Evolutionary conservation across 2,113 vertebrate species (phyloP), one percentile per base, ranked within the genome.

Genomic region (Chrysochloris asiatica): DNA sequence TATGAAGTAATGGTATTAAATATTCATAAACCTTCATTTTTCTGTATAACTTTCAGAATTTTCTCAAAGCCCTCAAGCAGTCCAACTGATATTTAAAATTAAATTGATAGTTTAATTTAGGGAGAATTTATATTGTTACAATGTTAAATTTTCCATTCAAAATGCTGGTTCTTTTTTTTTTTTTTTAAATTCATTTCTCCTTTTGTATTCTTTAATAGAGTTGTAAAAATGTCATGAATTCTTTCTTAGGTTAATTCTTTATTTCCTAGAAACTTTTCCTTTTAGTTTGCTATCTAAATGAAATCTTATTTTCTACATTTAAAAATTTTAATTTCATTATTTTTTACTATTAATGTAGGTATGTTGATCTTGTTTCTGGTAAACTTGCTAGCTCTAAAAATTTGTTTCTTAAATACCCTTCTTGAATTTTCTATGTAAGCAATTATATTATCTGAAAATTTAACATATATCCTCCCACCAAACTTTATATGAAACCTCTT

Each of bases 71-170:
- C 17, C 41, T 21, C 48, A 11, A 90, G 81, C 80, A 83, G 86
- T 89, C 78, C 45, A 89, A 24, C 82, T 86, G 36, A 17, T 85
- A 75, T 61, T 79, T 94, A 36, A 52, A 63, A 83, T 82, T 83
- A 89, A 77, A 36, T 80, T 43, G 73, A 77, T 36, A 86, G 65
- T 45, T 77, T 61, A 92, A 82, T 41, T 85, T 61, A 69, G 50
- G 47, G 41, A 63, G 26, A 86, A 89, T 2, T 52, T 30, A 86
- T 36, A 8, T 19, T 92, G 24, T 69, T 81, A 82, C 30, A 78
- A 48, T 72, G 82, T 54, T 92, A 86, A 77, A 45, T 86, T 19
- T 5, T 69, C 59, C 67, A 75, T 69, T 90, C 22, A 33, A 86
- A 83, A 54, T 72, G 38, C 61, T n/a, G 28, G n/a, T n/a, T n/a